Evolutionary conservation across 2,888 invertebrate species (phyloP).

Genomic region (Nephrotoma appendiculata): DNA sequence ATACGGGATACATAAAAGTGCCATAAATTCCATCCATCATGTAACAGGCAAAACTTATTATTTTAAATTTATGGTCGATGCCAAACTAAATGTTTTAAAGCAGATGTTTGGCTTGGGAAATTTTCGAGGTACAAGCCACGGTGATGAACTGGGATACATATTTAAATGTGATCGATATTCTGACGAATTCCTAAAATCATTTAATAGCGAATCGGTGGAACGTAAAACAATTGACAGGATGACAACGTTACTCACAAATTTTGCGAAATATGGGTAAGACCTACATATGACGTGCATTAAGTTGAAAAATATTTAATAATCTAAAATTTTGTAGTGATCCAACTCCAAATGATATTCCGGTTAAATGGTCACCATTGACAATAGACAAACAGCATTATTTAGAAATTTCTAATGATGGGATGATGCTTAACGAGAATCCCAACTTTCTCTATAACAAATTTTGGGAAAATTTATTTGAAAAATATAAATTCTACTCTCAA

Average conservation of each 20-base stretch:
- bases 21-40: not conserved
- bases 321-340: not conserved
- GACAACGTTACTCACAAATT: slow-evolving; percentile 2
- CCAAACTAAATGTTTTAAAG: not conserved
- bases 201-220: not conserved
- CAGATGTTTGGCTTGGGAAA: not conserved
- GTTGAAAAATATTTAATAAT: not conserved
- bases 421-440: not conserved
- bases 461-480: not conserved
- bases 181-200: not conserved
- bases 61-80: not conserved
- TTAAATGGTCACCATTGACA: not conserved
- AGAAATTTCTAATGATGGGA: not conserved
- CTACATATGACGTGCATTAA: not conserved
- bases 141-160: slow-evolving; percentile 5
- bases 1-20: slow-evolving; percentile 1
- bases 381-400: not conserved
- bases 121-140: not conserved
- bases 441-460: not conserved
- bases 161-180: not conserved
- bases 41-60: not conserved
- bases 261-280: slow-evolving; percentile 6
- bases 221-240: slow-evolving; percentile 1
- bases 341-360: not conserved
- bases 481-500: not conserved